These are phyloP conservation scores for Troilus luridus DNA, from an alignment of 2,888 invertebrate genomes.

Conservation along the genomic window DNA sequence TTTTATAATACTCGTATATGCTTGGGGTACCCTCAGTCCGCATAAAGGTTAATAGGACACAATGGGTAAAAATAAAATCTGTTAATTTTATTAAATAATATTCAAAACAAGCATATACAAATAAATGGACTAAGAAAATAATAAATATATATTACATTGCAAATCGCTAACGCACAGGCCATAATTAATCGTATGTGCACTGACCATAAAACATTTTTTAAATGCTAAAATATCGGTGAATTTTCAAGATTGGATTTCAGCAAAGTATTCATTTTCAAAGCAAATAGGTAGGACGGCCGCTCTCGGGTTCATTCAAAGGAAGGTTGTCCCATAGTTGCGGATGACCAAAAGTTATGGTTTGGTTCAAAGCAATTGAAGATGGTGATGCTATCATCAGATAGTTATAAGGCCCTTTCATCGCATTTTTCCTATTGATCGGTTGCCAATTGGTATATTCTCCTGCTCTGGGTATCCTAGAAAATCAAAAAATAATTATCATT, in stretches of 20 bases:
- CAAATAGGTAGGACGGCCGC: constrained; percentile 32
- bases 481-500: not conserved
- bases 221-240: not conserved
- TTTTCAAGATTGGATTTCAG: not conserved
- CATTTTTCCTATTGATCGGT: constrained; percentile 32
- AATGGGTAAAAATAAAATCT: not conserved
- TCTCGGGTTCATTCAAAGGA: constrained; percentile 33
- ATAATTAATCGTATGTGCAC: no score
- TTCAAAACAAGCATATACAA: not conserved
- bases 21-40: no score
- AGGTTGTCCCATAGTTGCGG: constrained; percentile 50
- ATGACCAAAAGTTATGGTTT: constrained; percentile 41
- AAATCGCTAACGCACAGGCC: not conserved
- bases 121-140: not conserved
- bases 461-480: constrained; percentile 10
- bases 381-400: constrained; percentile 42
- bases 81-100: not conserved
- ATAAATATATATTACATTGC: not conserved
- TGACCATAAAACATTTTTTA: not conserved
- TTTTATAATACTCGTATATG: no score
- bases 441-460: constrained; percentile 7
- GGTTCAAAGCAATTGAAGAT: constrained; percentile 1
- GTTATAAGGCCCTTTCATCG: not conserved
- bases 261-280: not conserved
- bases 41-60: no score